Evolutionary conservation across 2,888 invertebrate genomes (phyloP), one percentile per base, ranked within the genome.

Genomic region (Theretra japonica): DNA sequence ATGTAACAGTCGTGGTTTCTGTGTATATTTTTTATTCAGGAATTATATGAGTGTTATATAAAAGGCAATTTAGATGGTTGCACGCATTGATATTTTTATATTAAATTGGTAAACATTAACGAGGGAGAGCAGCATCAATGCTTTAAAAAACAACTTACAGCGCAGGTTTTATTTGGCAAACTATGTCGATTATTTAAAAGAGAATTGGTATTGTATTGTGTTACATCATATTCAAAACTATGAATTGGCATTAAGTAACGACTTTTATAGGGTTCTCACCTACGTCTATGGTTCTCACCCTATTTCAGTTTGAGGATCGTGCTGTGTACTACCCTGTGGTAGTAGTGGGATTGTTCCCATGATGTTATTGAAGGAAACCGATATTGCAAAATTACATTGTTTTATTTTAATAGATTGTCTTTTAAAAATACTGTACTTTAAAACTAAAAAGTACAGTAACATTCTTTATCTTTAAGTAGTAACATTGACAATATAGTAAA

Each of bases 401-500:
- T 41, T 41, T 15, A 41, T 53, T 21, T 23, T 15, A 65, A 41
- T 41, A 23, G 17, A 65, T 65, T 65, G 65, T 65, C 41, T 41
- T 6, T 6, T 41, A 65, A 23, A 41, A 23, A 65, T 41, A 65
- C 48, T 41, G 15, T 41, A 41, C 41, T 41, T 15, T 41, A 11
- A 41, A 65, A 21, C 65, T 65, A 65, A 48, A 50, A 65, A 65
- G 15, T 62, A 48, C 48, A 4, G 48, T 65, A 65, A 23, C 65
- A 48, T 41, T 41, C 2, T 41, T 48, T 65, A 65, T 65, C 65
- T 41, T 17, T 62, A 21, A 25, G 65, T n/a, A 19, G 60, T 65
- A 65, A 48, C 65, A 65, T 41, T 65, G 65, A 62, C 60, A 60
- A 33, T 8, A 60, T 23, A n/a, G 53, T 53, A 15, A 65, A 69